These are phyloP conservation scores for Rutilus rutilus DNA, from an alignment of 2,113 vertebrate genomes.

Conservation along the genomic window DNA sequence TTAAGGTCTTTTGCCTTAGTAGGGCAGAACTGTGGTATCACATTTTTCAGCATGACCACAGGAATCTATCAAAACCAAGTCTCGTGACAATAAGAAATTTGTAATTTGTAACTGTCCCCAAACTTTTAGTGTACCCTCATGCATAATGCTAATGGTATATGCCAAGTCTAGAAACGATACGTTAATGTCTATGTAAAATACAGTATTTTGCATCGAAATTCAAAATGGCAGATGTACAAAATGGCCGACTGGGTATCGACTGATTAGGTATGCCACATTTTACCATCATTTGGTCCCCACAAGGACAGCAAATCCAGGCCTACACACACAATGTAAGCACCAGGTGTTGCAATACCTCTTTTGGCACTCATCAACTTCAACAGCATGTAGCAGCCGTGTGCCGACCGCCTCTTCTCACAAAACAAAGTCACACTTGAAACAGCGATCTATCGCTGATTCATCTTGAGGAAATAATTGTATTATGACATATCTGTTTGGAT, in stretches of 20 bases:
- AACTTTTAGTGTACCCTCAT: not conserved
- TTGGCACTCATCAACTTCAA: not conserved
- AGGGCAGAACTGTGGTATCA: not conserved
- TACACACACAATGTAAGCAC: not conserved
- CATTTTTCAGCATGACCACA: not conserved
- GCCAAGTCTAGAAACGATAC: not conserved
- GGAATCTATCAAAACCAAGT: too few relatives aligned
- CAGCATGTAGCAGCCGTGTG: not conserved
- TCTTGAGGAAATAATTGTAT: not conserved
- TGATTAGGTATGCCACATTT: not conserved
- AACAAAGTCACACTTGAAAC: not conserved
- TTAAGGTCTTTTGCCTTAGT: too few relatives aligned
- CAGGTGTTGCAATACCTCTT: not conserved
- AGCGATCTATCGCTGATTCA: not conserved
- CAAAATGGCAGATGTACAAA: not conserved
- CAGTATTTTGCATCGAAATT: not conserved
- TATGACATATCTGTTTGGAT: constrained; percentile 19
- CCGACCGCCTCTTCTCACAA: not conserved
- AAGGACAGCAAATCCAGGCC: not conserved
- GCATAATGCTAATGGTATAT: not conserved
- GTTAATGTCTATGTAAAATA: not conserved
- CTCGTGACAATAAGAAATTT: not conserved
- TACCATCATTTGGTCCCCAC: not conserved
- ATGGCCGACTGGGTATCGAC: not conserved
- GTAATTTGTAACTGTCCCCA: not conserved